Base-by-base conservation (phyloP, 1,140 invertebrate species). In the Micrasema longulum region DNA sequence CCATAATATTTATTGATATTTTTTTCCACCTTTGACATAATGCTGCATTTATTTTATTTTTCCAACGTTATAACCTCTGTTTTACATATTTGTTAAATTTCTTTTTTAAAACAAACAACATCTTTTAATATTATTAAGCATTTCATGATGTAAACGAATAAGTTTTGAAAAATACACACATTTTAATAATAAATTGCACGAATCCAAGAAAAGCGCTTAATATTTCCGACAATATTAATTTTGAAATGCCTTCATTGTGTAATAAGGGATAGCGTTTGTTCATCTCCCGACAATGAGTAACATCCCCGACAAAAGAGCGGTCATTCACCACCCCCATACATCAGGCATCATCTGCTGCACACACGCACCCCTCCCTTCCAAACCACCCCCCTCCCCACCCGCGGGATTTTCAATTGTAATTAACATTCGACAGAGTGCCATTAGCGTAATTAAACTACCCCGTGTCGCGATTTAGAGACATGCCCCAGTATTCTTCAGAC, bases 351-450 rank as follows among this genome's bases (percentile, higher is more conserved):
- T 83, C 81, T 84, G 81, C 81, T 81, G 10, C 50, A 67, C 77
- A 79, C 79, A 77, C 79, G 78, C 76, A 77, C 72, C 76, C 72
- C 76, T 65, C 69, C 71, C 22, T 12, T 14, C 14, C 31, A 36
- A 31, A n/a, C 23, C 80, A 77, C 78, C 79, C 76, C 78, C 77
- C 72, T 77, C 76, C 50, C 26, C 57, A 14, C 20, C 18, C 26
- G 36, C 74, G 72, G 71, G 87, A 87, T 87, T 88, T 89, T 87
- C 87, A 88, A 88, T 88, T 87, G 87, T 89, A 89, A 89, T 89
- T 89, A 89, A 89, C 88, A 88, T 89, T 89, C 88, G 88, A 87
- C 87, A 87, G 87, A 87, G 87, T 87, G 85, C 88, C 88, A 89
- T 89, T 89, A 89, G 87, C 88, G 87, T 89, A 89, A 89, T 89